These are phyloP conservation scores for Acanthurus leucopareius DNA, from an alignment of 2,797 vertebrate species.

Conservation along the genomic window DNA sequence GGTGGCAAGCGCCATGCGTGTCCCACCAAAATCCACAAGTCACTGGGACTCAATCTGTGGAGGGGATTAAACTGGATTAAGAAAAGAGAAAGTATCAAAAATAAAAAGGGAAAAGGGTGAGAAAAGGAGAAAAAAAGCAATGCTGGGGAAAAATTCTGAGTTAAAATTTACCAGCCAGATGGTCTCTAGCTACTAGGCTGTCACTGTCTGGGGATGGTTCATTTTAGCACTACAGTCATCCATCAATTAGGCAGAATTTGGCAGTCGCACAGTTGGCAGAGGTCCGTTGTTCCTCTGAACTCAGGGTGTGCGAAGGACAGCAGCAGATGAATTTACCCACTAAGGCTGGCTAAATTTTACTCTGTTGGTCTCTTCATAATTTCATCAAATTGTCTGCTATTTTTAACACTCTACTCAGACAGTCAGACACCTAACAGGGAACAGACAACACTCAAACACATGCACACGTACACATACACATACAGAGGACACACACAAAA, in stretches of 20 bases:
- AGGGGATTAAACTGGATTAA: conserved; percentile 62
- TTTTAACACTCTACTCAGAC: conserved; percentile 44
- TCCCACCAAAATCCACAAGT: conserved; percentile 86
- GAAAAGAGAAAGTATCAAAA: not conserved
- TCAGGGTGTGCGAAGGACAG: conserved; percentile 47
- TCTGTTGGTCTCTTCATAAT: conserved; percentile 51
- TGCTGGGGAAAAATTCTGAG: not conserved
- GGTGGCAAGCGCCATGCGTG: conserved; percentile 79
- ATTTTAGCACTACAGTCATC: conserved; percentile 47
- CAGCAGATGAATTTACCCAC: conserved; percentile 51
- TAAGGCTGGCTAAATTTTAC: conserved; percentile 39
- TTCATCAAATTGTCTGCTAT: conserved; percentile 53
- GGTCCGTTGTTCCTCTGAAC: conserved; percentile 51
- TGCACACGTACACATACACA: not conserved
- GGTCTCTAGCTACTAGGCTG: conserved; percentile 17
- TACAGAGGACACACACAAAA: not conserved
- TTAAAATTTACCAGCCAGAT: conserved; percentile 22
- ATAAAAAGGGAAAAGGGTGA: not conserved
- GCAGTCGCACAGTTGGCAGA: conserved; percentile 12
- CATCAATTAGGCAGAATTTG: conserved; percentile 52
- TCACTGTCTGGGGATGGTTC: conserved; percentile 15
- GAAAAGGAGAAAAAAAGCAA: not conserved
- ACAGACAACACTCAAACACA: not conserved
- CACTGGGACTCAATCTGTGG: conserved; percentile 93
- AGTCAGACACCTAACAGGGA: conserved; percentile 30